These are phyloP conservation scores for Chamaea fasciata DNA, from an alignment of 2,113 vertebrate species.

Conservation along the genomic window DNA sequence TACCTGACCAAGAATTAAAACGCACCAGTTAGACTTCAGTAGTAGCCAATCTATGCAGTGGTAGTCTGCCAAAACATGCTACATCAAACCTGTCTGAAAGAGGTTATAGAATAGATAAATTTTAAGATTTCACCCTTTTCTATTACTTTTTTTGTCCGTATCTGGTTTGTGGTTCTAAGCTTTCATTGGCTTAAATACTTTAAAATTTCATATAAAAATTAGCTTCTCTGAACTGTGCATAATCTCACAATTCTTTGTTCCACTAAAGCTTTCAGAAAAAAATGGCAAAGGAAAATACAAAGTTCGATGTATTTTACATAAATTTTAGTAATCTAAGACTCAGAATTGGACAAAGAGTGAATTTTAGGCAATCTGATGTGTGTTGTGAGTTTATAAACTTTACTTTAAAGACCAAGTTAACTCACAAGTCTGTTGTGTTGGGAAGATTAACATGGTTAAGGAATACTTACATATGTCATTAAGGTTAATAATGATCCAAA, in stretches of 20 bases:
- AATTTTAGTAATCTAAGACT: neutral
- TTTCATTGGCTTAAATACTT: neutral
- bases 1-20: neutral
- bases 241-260: neutral
- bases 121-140: neutral
- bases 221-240: neutral
- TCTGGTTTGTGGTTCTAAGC: neutral
- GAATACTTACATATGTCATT: neutral
- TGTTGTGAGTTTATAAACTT: neutral
- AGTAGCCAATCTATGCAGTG: neutral
- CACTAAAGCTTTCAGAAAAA: neutral
- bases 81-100: neutral
- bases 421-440: neutral
- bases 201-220: neutral
- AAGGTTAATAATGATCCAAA: neutral
- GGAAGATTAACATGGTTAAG: neutral
- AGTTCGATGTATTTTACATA: neutral
- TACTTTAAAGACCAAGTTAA: neutral
- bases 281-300: neutral
- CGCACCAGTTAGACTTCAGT: neutral
- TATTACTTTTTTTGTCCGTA: neutral
- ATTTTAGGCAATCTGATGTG: neutral
- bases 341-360: neutral
- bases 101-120: neutral
- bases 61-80: neutral